Conservation (phyloP, 1,140 invertebrate genomes). For the Apolygus lucorum region DNA sequence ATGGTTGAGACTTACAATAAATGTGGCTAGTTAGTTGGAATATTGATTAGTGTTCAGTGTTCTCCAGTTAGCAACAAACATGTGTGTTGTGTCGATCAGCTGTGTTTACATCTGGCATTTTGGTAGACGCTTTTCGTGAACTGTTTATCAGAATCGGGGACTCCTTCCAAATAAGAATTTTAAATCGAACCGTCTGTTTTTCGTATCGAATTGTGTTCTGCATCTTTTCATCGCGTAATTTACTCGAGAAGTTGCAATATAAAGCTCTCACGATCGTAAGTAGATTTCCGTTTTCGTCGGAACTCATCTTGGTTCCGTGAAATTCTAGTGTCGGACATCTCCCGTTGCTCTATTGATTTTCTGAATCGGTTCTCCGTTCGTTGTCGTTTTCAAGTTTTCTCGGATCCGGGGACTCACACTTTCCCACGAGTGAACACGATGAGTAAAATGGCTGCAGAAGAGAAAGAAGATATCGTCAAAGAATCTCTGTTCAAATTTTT, state of each 20-base stretch:
- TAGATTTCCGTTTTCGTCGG: neutral
- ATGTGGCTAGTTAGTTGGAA: neutral
- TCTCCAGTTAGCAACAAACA: too few relatives aligned
- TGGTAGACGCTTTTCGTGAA: neutral
- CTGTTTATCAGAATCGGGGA: neutral
- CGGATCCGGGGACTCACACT: neutral
- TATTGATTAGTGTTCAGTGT: too few relatives aligned
- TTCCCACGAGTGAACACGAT: neutral
- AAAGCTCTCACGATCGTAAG: neutral
- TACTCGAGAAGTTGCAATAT: neutral
- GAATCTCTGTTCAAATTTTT: slow-evolving; percentile 36
- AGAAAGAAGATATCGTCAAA: slow-evolving; percentile 35
- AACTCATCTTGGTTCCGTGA: neutral
- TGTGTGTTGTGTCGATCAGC: neutral
- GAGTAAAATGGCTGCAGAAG: slow-evolving; percentile 19
- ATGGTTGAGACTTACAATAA: neutral
- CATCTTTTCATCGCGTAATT: neutral
- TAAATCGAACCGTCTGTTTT: neutral
- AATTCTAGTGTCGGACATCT: neutral
- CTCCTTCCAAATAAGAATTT: neutral
- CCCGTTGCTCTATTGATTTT: neutral
- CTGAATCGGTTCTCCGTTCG: neutral
- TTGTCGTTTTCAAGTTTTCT: neutral
- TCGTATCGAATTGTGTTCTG: neutral
- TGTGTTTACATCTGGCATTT: neutral